phyloP scores from a whole-genome alignment of 2,797 vertebrate genomes.

The Pagetopsis macropterus region DNA sequence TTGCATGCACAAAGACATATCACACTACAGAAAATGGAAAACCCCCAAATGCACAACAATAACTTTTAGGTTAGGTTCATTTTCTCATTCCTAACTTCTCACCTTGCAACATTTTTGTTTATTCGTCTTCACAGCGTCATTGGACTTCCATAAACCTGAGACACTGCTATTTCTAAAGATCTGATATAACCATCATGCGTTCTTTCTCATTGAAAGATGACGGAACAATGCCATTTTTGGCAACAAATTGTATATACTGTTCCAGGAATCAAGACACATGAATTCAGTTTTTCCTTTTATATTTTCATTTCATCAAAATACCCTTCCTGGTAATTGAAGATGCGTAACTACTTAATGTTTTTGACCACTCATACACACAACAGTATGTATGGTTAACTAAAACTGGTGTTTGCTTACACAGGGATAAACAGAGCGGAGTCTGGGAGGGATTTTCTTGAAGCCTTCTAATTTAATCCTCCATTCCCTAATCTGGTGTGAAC shows the following conservation, averaged over 20 bases:
- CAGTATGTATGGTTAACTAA: constrained; percentile 50
- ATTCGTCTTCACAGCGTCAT: no score
- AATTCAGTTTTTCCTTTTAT: background rate
- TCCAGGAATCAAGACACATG: background rate
- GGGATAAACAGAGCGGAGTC: constrained; percentile 67
- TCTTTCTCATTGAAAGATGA: no score
- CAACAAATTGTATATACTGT: background rate
- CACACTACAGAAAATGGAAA: no score
- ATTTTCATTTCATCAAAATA: constrained; percentile 29
- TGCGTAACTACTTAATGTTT: constrained; percentile 54
- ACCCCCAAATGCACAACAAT: no score
- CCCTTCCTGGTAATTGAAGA: constrained; percentile 56
- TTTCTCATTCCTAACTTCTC: no score
- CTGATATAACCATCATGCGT: no score
- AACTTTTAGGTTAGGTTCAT: no score
- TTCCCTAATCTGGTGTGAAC: constrained; percentile 80
- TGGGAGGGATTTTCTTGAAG: constrained; percentile 77
- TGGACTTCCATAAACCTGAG: no score
- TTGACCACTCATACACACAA: constrained; percentile 45
- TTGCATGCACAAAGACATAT: no score
- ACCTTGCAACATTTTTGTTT: no score
- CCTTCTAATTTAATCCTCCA: constrained; percentile 82
- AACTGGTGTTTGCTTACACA: constrained; percentile 67
- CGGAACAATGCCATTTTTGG: no score
- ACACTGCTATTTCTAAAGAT: no score